Evolutionary conservation across 1,140 invertebrate species (phyloP).

Genomic region (Listronotus bonariensis): DNA sequence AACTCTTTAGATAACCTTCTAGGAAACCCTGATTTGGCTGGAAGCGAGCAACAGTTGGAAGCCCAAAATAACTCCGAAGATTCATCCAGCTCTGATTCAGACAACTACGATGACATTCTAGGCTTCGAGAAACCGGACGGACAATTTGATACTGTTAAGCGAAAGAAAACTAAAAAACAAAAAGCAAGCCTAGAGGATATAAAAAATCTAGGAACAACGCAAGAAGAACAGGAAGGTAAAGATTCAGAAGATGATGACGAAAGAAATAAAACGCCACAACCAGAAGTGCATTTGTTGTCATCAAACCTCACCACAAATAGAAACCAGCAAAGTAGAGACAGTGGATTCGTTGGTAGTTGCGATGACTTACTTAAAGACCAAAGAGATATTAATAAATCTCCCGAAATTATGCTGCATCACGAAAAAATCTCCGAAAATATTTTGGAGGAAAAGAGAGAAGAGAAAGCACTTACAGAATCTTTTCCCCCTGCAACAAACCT

Average conservation of each 20-base stretch:
- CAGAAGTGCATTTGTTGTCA: constrained; percentile 60
- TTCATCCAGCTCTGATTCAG: constrained; percentile 76
- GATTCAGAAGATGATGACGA: constrained; percentile 60
- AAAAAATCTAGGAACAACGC: constrained; percentile 61
- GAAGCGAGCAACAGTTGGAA: constrained; percentile 59
- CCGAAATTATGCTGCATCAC: constrained; percentile 53
- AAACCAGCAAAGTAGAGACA: constrained; percentile 82
- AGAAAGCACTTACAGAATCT: constrained; percentile 42
- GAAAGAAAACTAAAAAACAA: constrained; percentile 74
- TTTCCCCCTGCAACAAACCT: constrained; percentile 62
- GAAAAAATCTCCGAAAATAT: constrained; percentile 63
- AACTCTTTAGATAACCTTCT: constrained; percentile 78
- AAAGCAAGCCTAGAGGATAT: constrained; percentile 58
- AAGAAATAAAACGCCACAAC: constrained; percentile 66
- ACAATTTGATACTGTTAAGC: constrained; percentile 81
- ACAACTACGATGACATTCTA: constrained; percentile 71
- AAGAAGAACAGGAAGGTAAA: constrained; percentile 54
- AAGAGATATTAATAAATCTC: constrained; percentile 43
- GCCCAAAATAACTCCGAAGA: constrained; percentile 62
- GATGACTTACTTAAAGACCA: constrained; percentile 79
- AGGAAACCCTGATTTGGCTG: constrained; percentile 59
- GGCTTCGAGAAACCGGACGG: constrained; percentile 71
- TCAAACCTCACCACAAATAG: constrained; percentile 60
- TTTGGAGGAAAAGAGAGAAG: constrained; percentile 54
- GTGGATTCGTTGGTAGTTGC: constrained; percentile 85